Evolutionary conservation across 1,140 invertebrate genomes (phyloP), one percentile per base, ranked within the genome.

Genomic region (Colletes gigas): DNA sequence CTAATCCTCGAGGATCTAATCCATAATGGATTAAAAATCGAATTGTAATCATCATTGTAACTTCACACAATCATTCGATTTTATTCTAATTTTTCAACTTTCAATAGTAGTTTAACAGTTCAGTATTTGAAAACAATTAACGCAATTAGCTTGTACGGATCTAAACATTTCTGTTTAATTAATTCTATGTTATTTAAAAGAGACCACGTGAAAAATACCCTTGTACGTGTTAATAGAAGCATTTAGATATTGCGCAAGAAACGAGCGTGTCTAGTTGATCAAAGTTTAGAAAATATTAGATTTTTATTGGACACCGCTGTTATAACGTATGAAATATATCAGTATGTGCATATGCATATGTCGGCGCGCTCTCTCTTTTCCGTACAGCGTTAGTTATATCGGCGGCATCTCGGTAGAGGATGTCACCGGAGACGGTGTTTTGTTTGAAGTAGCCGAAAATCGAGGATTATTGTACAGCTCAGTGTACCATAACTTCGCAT

Each of bases 301-400:
- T n/a, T 8, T 3, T 15, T n/a, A 21, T 77, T 50, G 65, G 55
- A 50, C 21, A 19, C 7, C 55, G 66, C 66, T 77, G 74, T 39
- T 69, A 69, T 17, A 52, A 47, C 21, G 21, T 57, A 3, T 9
- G 8, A 39, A 15, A 54, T 68, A 69, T 65, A 85, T 78, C 55
- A 47, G 15, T 41, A 57, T 44, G 15, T 10, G 21, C 21, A 30
- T 62, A 52, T 72, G 68, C 47, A 12, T 59, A n/a, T 4, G 47
- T 15, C 30, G 52, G 50, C 50, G 68, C 50, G 19, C 50, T 70
- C 72, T 77, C 74, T 52, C 84, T 47, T 78, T 82, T 87, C 78
- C 86, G 88, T 85, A 89, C 89, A 90, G 87, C n/a, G 68, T 89
- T 89, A 87, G 78, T 77, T 83, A 81, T 83, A 87, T 76, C 70